A percentile compares a stretch with the other conserved stretches of the same genome.
Conservation (phyloP, 2,888 invertebrate species). For the Deladenus siricidicola region DNA sequence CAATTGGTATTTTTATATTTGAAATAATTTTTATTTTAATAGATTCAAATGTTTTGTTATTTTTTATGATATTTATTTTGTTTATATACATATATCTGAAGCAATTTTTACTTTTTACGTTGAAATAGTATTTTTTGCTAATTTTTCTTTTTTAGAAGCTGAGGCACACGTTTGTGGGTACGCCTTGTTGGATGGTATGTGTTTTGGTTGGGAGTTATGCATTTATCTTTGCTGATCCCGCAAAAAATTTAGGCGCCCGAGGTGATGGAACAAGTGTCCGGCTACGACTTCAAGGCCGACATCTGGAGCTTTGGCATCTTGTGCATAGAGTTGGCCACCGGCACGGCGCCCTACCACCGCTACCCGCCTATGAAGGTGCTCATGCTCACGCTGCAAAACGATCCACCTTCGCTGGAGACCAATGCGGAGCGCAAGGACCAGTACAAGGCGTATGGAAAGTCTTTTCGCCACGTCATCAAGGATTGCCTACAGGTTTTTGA, state of each 20-base stretch:
- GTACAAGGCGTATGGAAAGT: slow-evolving; percentile 79
- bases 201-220: no score
- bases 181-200: slow-evolving; percentile 82
- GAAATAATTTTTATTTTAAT: no score
- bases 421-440: slow-evolving; percentile 92
- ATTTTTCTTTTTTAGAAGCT: slow-evolving; percentile 65
- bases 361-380: slow-evolving; percentile 94
- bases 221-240: neutral
- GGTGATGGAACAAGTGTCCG: slow-evolving; percentile 86
- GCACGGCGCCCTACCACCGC: slow-evolving; percentile 87
- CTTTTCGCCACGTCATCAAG: slow-evolving; percentile 88
- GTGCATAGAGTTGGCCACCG: slow-evolving; percentile 95
- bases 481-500: slow-evolving; percentile 88
- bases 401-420: slow-evolving; percentile 90
- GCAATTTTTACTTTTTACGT: no score
- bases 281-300: slow-evolving; percentile 85
- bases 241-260: slow-evolving; percentile 72
- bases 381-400: slow-evolving; percentile 94
- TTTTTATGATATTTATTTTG: no score
- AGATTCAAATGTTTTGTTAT: no score
- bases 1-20: no score
- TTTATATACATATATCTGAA: neutral
- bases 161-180: slow-evolving; percentile 94
- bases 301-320: slow-evolving; percentile 91
- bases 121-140: no score